Percentiles rank a stretch among this genome's conserved stretches.
These are phyloP conservation scores for Acipenser ruthenus DNA, from an alignment of 2,797 vertebrate species.

Conservation along the genomic window DNA sequence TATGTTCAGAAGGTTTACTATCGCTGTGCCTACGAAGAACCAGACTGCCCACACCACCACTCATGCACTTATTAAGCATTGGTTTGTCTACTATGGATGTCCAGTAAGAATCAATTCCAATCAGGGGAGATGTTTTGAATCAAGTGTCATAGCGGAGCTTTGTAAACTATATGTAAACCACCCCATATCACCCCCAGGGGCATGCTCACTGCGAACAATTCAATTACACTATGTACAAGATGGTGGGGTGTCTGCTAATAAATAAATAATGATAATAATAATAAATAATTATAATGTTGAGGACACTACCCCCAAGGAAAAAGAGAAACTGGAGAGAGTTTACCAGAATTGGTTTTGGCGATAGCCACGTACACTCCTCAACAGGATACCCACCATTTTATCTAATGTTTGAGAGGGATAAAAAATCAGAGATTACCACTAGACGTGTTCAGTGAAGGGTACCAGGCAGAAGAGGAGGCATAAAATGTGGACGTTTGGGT, in stretches of 20 bases:
- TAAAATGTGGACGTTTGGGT: slow-evolving; percentile 18
- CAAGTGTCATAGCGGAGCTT: slow-evolving; percentile 21
- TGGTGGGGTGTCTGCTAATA: background rate
- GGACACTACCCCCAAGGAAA: slow-evolving; percentile 14
- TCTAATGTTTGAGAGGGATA: slow-evolving; percentile 9
- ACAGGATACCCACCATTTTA: slow-evolving; percentile 20
- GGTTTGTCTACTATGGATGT: slow-evolving; percentile 24
- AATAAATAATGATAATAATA: no score
- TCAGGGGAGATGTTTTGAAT: slow-evolving; percentile 18
- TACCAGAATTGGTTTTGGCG: background rate
- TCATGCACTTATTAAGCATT: slow-evolving; percentile 13
- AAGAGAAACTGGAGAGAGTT: slow-evolving; percentile 16
- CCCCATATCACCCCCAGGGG: slow-evolving; percentile 20
- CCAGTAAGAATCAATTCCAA: slow-evolving; percentile 12
- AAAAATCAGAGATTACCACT: slow-evolving; percentile 2
- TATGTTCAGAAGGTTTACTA: slow-evolving; percentile 3
- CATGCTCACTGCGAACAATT: slow-evolving; percentile 20
- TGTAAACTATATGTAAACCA: slow-evolving; percentile 17
- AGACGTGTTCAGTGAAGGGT: slow-evolving; percentile 8
- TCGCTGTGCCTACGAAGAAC: slow-evolving; percentile 10
- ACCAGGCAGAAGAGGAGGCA: background rate
- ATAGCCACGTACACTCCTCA: background rate
- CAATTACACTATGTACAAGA: slow-evolving; percentile 26
- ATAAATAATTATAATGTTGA: background rate
- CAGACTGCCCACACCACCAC: slow-evolving; percentile 16